Percentiles rank a stretch among this genome's conserved stretches.
These are phyloP conservation scores for Hydrozoanthus gracilis DNA, from an alignment of 92 coral and sea anemone genomes.

Conservation along the genomic window DNA sequence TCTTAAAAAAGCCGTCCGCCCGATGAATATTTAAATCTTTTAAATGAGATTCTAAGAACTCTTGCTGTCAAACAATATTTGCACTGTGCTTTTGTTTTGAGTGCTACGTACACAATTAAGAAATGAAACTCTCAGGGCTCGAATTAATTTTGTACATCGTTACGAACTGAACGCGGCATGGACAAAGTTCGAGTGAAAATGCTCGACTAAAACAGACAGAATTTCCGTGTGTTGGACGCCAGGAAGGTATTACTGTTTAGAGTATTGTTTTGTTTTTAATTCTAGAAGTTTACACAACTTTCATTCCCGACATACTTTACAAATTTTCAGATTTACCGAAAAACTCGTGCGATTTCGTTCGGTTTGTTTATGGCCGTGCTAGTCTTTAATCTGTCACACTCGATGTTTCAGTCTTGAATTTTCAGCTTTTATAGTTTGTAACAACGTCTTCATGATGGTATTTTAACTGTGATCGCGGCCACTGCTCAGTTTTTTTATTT, in stretches of 20 bases:
- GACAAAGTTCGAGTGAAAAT: neutral
- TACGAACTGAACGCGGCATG: neutral
- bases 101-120: neutral
- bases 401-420: too few species aligned
- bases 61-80: neutral
- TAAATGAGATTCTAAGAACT: constrained; percentile 3
- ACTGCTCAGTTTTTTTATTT: too few species aligned
- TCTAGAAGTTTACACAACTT: too few species aligned
- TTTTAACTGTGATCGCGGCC: too few species aligned
- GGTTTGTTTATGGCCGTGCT: too few species aligned
- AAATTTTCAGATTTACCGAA: too few species aligned
- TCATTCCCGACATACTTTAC: too few species aligned
- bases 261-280: too few species aligned
- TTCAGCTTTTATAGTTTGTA: too few species aligned
- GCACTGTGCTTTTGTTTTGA: constrained; percentile 7
- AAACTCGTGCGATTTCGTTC: too few species aligned
- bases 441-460: too few species aligned
- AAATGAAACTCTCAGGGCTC: neutral
- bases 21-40: constrained; percentile 3
- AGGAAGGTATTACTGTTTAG: neutral
- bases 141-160: neutral
- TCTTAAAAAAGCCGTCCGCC: neutral
- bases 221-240: neutral
- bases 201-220: neutral
- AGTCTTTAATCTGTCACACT: too few species aligned